A percentile compares a stretch with the other conserved stretches of the same genome.
These are phyloP conservation scores for Syngnathus scovelli DNA, from an alignment of 2,113 vertebrate genomes.

Conservation along the genomic window DNA sequence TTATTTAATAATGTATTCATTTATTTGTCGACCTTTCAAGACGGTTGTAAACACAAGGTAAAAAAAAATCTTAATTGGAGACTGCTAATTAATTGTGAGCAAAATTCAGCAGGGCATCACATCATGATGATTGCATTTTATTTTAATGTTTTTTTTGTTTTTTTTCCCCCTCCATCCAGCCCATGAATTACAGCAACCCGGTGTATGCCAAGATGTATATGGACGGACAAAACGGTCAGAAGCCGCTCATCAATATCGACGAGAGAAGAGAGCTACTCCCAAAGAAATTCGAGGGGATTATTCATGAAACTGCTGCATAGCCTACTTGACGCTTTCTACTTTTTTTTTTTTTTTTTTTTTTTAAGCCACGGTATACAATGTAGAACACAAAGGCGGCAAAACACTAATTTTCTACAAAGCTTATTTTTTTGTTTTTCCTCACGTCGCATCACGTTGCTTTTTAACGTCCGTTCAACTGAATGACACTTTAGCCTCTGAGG, in stretches of 20 bases:
- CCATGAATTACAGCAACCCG: constrained; percentile 97
- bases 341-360: constrained; percentile 81
- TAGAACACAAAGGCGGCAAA: constrained; percentile 65
- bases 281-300: constrained; percentile 99
- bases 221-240: constrained; percentile 94
- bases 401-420: constrained; percentile 84
- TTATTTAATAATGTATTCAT: no score
- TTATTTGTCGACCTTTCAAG: background rate
- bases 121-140: background rate
- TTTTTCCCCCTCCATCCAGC: constrained; percentile 73
- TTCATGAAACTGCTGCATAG: constrained; percentile 99
- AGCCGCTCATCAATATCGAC: constrained; percentile 92
- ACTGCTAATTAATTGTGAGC: background rate
- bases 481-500: constrained; percentile 81
- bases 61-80: background rate
- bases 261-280: constrained; percentile 99
- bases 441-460: constrained; percentile 79
- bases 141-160: constrained; percentile 12
- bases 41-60: background rate
- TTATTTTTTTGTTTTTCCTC: constrained; percentile 72
- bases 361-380: constrained; percentile 89
- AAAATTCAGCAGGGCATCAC: background rate
- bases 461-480: constrained; percentile 78
- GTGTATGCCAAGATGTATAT: constrained; percentile 96
- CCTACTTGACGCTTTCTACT: constrained; percentile 86